These are phyloP conservation scores for Hesperia comma DNA, from an alignment of 2,888 invertebrate genomes.

Conservation along the genomic window DNA sequence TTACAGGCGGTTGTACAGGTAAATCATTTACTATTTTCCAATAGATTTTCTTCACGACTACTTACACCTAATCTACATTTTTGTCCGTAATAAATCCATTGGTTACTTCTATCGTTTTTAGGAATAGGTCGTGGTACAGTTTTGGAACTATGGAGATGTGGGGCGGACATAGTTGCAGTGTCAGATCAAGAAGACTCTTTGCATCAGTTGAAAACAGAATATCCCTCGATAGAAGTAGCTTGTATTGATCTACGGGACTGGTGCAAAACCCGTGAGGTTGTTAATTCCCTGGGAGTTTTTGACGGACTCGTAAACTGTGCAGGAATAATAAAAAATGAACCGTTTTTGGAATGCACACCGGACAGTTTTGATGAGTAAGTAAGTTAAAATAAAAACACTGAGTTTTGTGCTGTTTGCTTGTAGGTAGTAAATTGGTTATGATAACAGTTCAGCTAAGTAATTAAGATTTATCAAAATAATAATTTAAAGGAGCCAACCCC, in stretches of 20 bases:
- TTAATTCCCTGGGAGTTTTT: conserved; percentile 84
- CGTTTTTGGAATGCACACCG: conserved; percentile 88
- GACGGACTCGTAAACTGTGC: conserved; percentile 96
- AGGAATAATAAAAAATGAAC: conserved; percentile 87
- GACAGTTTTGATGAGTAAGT: conserved; percentile 88
- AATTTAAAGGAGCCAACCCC: too few relatives aligned
- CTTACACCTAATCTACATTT: not conserved
- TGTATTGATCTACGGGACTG: conserved; percentile 90
- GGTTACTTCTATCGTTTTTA: conserved; percentile 43
- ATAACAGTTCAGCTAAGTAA: too few relatives aligned
- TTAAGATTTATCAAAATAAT: too few relatives aligned
- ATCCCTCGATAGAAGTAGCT: conserved; percentile 84
- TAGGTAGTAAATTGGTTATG: too few relatives aligned
- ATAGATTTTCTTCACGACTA: not conserved
- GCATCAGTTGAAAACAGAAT: conserved; percentile 83
- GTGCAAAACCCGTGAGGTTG: conserved; percentile 85
- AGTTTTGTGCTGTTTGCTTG: too few relatives aligned
- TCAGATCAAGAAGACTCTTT: conserved; percentile 87
- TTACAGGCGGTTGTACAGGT: conserved; percentile 95
- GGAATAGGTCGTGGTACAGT: conserved; percentile 90
- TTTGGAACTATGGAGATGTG: conserved; percentile 85
- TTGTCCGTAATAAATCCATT: not conserved
- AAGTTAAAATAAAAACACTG: conserved; percentile 9
- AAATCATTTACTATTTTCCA: conserved; percentile 45
- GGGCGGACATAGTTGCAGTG: conserved; percentile 89